These are phyloP conservation scores for Oxytorus armatus DNA, from an alignment of 2,888 invertebrate genomes.

Conservation along the genomic window DNA sequence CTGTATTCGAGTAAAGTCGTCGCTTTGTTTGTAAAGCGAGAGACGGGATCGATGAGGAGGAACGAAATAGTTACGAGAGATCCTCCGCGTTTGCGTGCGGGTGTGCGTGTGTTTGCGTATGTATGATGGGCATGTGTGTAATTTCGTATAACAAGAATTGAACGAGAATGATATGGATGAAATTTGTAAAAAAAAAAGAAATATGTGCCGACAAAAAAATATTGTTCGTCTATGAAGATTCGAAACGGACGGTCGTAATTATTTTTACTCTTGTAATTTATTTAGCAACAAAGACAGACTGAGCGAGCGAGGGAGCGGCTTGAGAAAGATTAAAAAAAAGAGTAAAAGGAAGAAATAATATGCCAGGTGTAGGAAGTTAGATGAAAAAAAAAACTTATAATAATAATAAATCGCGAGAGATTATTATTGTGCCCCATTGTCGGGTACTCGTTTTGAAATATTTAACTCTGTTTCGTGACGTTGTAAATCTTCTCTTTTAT, in stretches of 20 bases:
- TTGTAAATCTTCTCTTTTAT: constrained; percentile 35
- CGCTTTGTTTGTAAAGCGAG: constrained; percentile 58
- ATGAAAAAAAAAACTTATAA: constrained; percentile 26
- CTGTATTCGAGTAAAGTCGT: constrained; percentile 61
- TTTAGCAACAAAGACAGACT: constrained; percentile 63
- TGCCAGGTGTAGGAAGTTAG: background rate
- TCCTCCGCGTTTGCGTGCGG: constrained; percentile 9
- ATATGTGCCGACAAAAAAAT: constrained; percentile 34
- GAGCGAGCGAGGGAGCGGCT: constrained; percentile 8
- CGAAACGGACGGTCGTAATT: constrained; percentile 52
- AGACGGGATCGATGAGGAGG: constrained; percentile 39
- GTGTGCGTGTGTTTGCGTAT: background rate
- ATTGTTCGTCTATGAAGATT: constrained; percentile 49
- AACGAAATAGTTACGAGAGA: constrained; percentile 27
- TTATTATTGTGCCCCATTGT: constrained; percentile 63
- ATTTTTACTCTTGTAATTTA: constrained; percentile 69
- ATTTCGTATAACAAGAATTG: constrained; percentile 40
- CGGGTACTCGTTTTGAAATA: constrained; percentile 37
- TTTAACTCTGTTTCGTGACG: constrained; percentile 30
- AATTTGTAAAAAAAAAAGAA: constrained; percentile 13
- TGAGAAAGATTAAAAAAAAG: constrained; percentile 21
- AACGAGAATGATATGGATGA: constrained; percentile 16
- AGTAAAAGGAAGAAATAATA: constrained; percentile 23
- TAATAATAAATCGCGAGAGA: too few relatives aligned
- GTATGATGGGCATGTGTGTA: constrained; percentile 5